Evolutionary conservation across 2,113 vertebrate genomes (phyloP).

Genomic region (Neotoma lepida): DNA sequence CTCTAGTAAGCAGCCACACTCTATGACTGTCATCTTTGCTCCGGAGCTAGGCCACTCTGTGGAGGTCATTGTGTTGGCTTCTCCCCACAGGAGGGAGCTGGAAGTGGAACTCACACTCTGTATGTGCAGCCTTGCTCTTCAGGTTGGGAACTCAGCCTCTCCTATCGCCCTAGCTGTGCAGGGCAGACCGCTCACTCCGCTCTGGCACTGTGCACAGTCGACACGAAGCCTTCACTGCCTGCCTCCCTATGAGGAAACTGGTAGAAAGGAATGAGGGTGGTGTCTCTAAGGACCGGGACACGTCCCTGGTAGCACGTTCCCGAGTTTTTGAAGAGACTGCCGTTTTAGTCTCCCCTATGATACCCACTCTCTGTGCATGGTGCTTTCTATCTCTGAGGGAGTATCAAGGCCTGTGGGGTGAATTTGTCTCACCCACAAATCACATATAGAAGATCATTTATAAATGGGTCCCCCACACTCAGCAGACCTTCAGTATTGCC

Average conservation of each 20-base stretch:
- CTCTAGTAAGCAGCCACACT: not conserved
- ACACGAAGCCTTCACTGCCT: not conserved
- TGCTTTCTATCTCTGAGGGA: not conserved
- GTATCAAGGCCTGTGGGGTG: no score
- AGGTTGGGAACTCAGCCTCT: no score
- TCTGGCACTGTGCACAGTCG: not conserved
- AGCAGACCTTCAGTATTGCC: not conserved
- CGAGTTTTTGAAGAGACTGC: not conserved
- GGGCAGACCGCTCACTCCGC: not conserved
- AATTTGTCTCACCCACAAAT: not conserved
- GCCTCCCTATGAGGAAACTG: not conserved
- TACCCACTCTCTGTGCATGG: not conserved
- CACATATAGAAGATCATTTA: fast-evolving
- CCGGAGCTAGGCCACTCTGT: fast-evolving
- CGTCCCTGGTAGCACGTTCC: not conserved
- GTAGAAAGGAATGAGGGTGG: not conserved
- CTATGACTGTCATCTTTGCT: fast-evolving
- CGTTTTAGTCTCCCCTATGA: not conserved
- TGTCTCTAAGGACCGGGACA: not conserved
- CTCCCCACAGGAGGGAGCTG: not conserved
- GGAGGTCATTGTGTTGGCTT: fast-evolving
- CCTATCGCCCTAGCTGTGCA: not conserved
- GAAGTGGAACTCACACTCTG: not conserved
- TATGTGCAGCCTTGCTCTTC: not conserved
- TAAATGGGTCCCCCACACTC: no score